Evolutionary conservation across 2,888 invertebrate species (phyloP), one percentile per base, ranked within the genome.

Genomic region (Zaprionus lineosus): DNA sequence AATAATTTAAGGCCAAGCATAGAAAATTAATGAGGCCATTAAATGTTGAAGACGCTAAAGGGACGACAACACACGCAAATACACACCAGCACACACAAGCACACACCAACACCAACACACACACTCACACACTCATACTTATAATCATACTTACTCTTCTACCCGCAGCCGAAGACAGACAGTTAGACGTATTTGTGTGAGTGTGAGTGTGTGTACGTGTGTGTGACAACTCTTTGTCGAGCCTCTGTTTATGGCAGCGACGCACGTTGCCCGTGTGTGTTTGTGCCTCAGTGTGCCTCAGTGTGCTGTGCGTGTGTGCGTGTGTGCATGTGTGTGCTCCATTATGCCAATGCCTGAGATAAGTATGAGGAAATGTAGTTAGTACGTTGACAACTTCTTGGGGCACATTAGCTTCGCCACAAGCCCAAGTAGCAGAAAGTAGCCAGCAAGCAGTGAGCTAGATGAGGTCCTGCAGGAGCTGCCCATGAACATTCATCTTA

Each of bases 1-100:
- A 79, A 77, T 77, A 77, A 83, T 83, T 84, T 84, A 77, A 82
- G 84, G 79, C 68, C 78, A 74, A 84, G 73, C 84, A 86, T 84
- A 82, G 78, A 82, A 86, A 86, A 84, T 84, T 86, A 84, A 84
- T 86, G 84, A 86, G 84, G 75, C 84, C 84, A 84, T 84, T 82
- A 84, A 86, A 86, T 86, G 75, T 58, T 65, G 74, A 64, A 85
- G 84, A 79, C 84, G 75, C 66, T 78, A 72, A 83, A 75, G 83
- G 62, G 66, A 70, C 66, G 66, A 70, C 66, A 47, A 74, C 61
- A 65, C 70, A 73, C 58, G 57, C 69, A 58, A 62, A 51, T 16
- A 40, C 39, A 57, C 11, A 33, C 14, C 28, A 19, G 39, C 14
- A 46, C 29, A 48, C 41, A 56, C 15, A 39, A 8, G 53, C 36